A percentile compares a stretch with the other conserved stretches of the same genome.
phyloP scores from a whole-genome alignment of 2,888 invertebrate species.

The Odiellus spinosus region DNA sequence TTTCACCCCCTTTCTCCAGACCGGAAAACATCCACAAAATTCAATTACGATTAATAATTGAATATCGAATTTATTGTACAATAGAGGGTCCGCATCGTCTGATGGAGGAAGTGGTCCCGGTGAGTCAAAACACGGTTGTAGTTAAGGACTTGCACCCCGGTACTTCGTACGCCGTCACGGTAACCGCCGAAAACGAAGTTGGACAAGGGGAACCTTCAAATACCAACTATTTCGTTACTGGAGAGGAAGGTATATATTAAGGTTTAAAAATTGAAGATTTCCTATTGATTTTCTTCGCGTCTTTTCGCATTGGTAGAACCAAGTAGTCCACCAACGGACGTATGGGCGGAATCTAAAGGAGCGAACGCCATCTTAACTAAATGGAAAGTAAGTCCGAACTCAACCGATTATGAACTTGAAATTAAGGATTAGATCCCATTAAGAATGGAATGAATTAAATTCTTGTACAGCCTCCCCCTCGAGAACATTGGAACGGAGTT shows the following conservation, averaged over 20 bases:
- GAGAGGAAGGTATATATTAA: constrained; percentile 19
- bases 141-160: constrained; percentile 16
- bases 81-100: constrained; percentile 13
- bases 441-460: background rate
- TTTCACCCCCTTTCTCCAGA: too few relatives aligned
- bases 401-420: background rate
- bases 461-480: constrained; percentile 12
- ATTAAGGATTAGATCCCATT: background rate
- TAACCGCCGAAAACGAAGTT: constrained; percentile 17
- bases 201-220: constrained; percentile 17
- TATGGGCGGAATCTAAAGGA: constrained; percentile 14
- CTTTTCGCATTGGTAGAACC: constrained; percentile 8
- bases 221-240: constrained; percentile 11
- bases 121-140: constrained; percentile 13
- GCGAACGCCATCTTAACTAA: constrained; percentile 15
- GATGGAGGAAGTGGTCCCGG: constrained; percentile 19
- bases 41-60: too few relatives aligned
- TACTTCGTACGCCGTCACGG: constrained; percentile 13
- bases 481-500: constrained; percentile 17
- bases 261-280: too few relatives aligned
- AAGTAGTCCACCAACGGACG: constrained; percentile 13
- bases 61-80: too few relatives aligned
- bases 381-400: constrained; percentile 14
- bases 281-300: too few relatives aligned
- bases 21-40: too few relatives aligned